Evolutionary conservation across 1,140 invertebrate species (phyloP), one percentile per base, ranked within the genome.

Genomic region (Rhysida immarginata): DNA sequence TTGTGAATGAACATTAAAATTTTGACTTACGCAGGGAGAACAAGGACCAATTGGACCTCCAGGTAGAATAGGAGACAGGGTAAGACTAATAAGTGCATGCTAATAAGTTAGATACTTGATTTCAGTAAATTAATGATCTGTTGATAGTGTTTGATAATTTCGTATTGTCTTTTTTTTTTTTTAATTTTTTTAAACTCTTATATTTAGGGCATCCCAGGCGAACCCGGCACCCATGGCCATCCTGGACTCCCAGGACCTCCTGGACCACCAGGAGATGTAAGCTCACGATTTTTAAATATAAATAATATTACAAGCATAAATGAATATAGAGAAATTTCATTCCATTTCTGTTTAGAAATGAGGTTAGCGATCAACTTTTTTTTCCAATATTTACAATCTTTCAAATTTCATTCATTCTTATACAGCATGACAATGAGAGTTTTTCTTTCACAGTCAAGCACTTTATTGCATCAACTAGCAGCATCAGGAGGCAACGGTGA

Each of bases 211-310:
- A 43, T 48, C 21, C 26, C 60, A 20, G 64, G 64, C 29, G 57
- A 59, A 46, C 45, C 64, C 21, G 80, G 79, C 35, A 64, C 64
- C 23, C 78, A 79, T 24, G 84, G 84, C 23, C 73, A 58, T 13
- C 66, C 67, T 8, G 69, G 69, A 5, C 60, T 54, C 5, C 62
- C 65, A 43, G 68, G 69, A 45, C 76, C 77, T 18, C 77, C 82
- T 44, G 85, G 83, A 59, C 75, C 79, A n/a, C 71, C 78, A 60
- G 83, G 84, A 20, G 85, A 88, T 73, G 79, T 85, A 66, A 77
- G n/a, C n/a, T n/a, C n/a, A n/a, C n/a, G n/a, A n/a, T n/a, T n/a
- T n/a, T n/a, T n/a, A n/a, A n/a, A n/a, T n/a, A n/a, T n/a, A n/a
- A n/a, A n/a, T n/a, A n/a, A n/a, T n/a, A n/a, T n/a, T n/a, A n/a